Evolutionary conservation across 1,140 invertebrate genomes (phyloP).

Genomic region (Carcinoscorpius rotundicauda): DNA sequence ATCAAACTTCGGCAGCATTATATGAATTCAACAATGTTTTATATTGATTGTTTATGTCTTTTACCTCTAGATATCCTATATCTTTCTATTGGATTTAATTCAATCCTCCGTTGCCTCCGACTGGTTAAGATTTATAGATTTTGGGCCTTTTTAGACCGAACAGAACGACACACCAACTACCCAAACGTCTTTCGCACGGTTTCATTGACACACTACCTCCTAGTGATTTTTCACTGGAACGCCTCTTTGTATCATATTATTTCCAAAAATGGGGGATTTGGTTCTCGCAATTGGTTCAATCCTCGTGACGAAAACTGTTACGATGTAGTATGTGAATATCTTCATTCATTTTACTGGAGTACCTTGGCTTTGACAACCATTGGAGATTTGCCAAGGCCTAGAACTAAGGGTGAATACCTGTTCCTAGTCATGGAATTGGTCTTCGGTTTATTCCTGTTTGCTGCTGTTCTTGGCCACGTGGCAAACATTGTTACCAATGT

Average conservation of each 20-base stretch:
- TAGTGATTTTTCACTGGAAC: slow-evolving; percentile 99
- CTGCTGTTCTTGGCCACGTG: slow-evolving; percentile 81
- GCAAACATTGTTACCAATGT: slow-evolving; percentile 91
- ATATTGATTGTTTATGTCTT: slow-evolving; percentile 95
- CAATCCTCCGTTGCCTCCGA: slow-evolving; percentile 88
- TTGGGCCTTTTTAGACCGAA: slow-evolving; percentile 96
- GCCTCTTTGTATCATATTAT: slow-evolving; percentile 94
- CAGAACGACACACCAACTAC: slow-evolving; percentile 95
- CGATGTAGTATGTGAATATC: slow-evolving; percentile 83
- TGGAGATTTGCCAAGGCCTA: slow-evolving; percentile 45
- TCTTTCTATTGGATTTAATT: slow-evolving; percentile 95
- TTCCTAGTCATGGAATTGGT: slow-evolving; percentile 80
- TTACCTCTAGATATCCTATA: slow-evolving; percentile 96
- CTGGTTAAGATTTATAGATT: slow-evolving; percentile 95
- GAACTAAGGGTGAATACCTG: slow-evolving; percentile 77
- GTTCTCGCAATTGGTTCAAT: slow-evolving; percentile 72
- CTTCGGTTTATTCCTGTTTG: slow-evolving; percentile 78
- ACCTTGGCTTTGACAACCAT: slow-evolving; percentile 89
- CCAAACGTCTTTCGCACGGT: slow-evolving; percentile 89
- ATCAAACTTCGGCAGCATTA: slow-evolving; percentile 89
- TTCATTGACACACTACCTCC: slow-evolving; percentile 85
- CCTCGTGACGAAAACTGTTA: slow-evolving; percentile 39
- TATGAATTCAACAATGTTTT: slow-evolving; percentile 97
- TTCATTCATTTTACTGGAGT: slow-evolving; percentile 97
- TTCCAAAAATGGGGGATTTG: slow-evolving; percentile 84